Conservation (phyloP, 2,888 invertebrate genomes). For the Psylliodes chrysocephalus region DNA sequence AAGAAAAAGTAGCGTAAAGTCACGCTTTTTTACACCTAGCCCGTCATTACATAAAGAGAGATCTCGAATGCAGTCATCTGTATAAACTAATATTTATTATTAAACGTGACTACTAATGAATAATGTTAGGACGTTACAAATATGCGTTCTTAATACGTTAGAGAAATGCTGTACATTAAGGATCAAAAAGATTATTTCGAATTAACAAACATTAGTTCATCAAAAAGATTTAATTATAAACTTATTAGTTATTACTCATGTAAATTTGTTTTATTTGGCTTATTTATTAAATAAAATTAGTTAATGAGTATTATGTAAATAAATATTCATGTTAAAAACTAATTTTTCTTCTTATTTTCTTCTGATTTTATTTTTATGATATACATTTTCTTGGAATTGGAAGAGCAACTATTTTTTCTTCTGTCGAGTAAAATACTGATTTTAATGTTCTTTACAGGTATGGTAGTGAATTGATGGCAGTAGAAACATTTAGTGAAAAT, state of each 20-base stretch:
- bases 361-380: not conserved
- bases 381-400: not conserved
- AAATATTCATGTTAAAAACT: too few species aligned
- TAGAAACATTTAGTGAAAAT: slow-evolving; percentile 91
- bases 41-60: slow-evolving; percentile 18
- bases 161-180: too few species aligned
- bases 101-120: slow-evolving; percentile 10
- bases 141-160: too few species aligned
- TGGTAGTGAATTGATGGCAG: slow-evolving; percentile 92
- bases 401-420: not conserved
- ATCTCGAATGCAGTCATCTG: slow-evolving; percentile 22
- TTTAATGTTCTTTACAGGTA: slow-evolving; percentile 80
- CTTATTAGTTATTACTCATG: too few species aligned
- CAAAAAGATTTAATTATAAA: too few species aligned
- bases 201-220: too few species aligned
- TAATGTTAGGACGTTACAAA: too few species aligned
- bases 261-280: too few species aligned
- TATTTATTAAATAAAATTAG: too few species aligned
- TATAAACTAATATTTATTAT: slow-evolving; percentile 19
- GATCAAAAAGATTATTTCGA: too few species aligned
- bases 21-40: not conserved
- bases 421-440: too few species aligned
- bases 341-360: not conserved
- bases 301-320: too few species aligned
- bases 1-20: not conserved